Conservation (phyloP, 2,888 invertebrate genomes). For the Dioctria rufipes region DNA sequence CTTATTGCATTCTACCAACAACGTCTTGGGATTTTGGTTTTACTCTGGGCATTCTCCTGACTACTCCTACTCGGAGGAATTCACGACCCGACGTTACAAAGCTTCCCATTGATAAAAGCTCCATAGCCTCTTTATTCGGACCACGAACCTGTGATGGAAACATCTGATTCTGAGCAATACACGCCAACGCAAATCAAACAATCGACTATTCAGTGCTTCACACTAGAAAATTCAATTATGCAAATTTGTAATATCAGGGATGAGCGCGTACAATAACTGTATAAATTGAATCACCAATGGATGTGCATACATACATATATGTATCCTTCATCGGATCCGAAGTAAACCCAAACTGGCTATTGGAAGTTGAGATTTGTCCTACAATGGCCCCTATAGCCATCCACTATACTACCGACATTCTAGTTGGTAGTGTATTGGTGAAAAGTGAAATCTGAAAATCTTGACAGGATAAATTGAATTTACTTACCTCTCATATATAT, state of each 20-base stretch:
- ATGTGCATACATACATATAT: neutral
- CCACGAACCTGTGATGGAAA: neutral
- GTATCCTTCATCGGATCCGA: neutral
- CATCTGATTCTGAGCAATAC: neutral
- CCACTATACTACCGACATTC: neutral
- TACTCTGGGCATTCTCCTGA: too few relatives aligned
- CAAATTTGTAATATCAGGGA: conserved; percentile 29
- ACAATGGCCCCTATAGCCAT: neutral
- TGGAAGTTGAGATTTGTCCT: neutral
- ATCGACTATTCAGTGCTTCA: neutral
- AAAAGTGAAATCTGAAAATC: neutral
- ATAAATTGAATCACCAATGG: conserved; percentile 7
- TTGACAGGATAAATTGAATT: conserved; percentile 17
- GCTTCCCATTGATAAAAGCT: too few relatives aligned
- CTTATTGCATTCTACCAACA: too few relatives aligned
- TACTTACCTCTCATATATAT: conserved; percentile 83
- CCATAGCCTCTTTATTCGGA: too few relatives aligned
- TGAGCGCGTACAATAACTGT: conserved; percentile 23
- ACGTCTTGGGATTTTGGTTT: too few relatives aligned
- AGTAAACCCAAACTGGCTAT: neutral
- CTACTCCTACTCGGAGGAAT: too few relatives aligned
- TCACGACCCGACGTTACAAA: too few relatives aligned
- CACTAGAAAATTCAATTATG: conserved; percentile 43
- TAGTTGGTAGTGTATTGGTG: neutral
- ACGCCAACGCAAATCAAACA: too few relatives aligned